Conservation (phyloP, 2,113 vertebrate species). For the Excalfactoria chinensis region DNA sequence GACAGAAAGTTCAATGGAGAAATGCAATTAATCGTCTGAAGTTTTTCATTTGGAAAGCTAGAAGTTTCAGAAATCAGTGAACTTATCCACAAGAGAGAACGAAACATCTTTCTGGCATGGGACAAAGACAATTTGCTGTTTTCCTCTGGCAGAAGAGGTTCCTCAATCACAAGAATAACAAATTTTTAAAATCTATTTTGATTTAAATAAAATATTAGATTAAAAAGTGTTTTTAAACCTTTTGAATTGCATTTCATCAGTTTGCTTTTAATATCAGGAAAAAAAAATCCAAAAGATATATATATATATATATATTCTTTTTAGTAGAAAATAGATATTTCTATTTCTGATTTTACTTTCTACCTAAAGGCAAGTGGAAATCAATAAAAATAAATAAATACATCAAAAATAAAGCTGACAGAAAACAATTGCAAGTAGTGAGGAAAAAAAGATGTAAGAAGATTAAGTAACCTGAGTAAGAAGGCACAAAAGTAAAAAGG, state of each 20-base stretch:
- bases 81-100: not conserved
- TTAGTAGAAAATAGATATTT: not conserved
- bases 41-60: not conserved
- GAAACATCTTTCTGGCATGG: not conserved
- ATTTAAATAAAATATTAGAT: too few relatives aligned
- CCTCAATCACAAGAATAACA: not conserved
- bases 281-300: not conserved
- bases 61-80: not conserved
- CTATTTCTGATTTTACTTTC: not conserved
- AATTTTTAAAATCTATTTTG: too few relatives aligned
- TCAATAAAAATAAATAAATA: not conserved
- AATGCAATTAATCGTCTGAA: not conserved
- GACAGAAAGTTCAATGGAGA: not conserved
- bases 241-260: not conserved
- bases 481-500: rapidly evolving
- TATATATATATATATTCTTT: too few relatives aligned
- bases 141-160: not conserved
- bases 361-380: not conserved
- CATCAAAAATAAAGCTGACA: not conserved
- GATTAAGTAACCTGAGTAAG: not conserved
- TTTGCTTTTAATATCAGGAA: not conserved
- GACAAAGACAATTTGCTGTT: not conserved
- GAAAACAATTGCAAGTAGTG: rapidly evolving
- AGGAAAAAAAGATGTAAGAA: not conserved
- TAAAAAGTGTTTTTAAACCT: not conserved